Percentiles rank a stretch among this genome's conserved stretches.
These are phyloP conservation scores for Carassius auratus DNA, from an alignment of 2,113 vertebrate species.

Conservation along the genomic window DNA sequence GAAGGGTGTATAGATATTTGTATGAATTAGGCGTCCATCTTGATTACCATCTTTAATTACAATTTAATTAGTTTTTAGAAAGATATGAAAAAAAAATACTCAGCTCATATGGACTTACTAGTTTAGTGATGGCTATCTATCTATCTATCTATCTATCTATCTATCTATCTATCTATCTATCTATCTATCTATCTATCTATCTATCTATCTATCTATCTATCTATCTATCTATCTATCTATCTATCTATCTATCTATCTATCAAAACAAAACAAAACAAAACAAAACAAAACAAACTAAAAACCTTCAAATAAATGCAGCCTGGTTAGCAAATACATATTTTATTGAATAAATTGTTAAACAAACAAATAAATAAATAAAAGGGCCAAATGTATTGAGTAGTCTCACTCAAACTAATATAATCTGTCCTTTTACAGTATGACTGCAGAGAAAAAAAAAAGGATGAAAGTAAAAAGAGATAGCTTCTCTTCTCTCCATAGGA, in stretches of 20 bases:
- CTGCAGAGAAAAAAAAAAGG: conserved; percentile 3
- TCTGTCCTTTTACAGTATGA: neutral
- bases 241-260: too few species aligned
- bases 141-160: too few species aligned
- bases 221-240: too few species aligned
- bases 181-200: too few species aligned
- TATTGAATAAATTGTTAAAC: too few species aligned
- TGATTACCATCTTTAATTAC: conserved; percentile 2
- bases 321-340: too few species aligned
- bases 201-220: too few species aligned
- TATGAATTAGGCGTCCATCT: neutral
- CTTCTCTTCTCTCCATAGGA: conserved; percentile 23
- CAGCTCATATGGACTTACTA: neutral
- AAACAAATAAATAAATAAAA: too few species aligned
- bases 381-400: neutral
- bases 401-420: neutral
- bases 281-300: too few species aligned
- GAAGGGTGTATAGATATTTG: neutral
- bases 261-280: neutral
- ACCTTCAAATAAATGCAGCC: too few species aligned
- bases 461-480: conserved; percentile 22
- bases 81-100: too few species aligned
- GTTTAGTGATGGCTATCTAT: neutral
- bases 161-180: too few species aligned
- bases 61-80: neutral